A percentile compares a stretch with the other conserved stretches of the same genome.
Conservation (phyloP, 2,113 vertebrate species). For the Asarcornis scutulata region DNA sequence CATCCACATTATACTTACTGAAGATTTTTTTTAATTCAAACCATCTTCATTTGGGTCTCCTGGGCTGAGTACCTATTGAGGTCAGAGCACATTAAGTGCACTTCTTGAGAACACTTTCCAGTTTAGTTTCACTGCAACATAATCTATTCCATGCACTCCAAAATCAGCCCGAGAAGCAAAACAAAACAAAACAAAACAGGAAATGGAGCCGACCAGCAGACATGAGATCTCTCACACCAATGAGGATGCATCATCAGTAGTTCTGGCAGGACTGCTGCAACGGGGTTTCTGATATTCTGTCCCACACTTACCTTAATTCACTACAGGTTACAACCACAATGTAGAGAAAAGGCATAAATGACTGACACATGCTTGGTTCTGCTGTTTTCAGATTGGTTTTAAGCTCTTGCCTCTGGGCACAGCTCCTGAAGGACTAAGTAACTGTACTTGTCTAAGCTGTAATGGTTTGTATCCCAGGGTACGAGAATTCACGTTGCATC, state of each 20-base stretch:
- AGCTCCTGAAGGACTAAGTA: background rate
- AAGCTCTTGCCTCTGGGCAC: background rate
- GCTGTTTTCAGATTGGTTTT: background rate
- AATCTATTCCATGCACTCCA: background rate
- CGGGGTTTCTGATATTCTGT: background rate
- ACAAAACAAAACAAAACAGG: background rate
- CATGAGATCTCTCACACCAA: background rate
- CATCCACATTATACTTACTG: background rate
- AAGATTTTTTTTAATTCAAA: background rate
- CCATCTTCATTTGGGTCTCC: background rate
- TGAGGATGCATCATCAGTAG: rapidly evolving
- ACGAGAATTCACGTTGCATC: background rate
- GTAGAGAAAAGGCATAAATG: background rate
- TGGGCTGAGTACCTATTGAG: background rate
- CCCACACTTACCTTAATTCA: background rate
- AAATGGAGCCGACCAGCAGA: background rate
- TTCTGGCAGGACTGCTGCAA: background rate
- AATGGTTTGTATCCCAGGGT: background rate
- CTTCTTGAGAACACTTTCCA: background rate
- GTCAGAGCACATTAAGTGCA: background rate
- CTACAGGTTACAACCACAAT: background rate
- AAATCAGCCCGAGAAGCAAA: background rate
- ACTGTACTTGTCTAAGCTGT: background rate
- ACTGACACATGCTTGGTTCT: background rate
- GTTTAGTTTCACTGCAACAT: background rate